Conservation (phyloP, 2,888 invertebrate genomes). For the Tenthredo scrophulariae region DNA sequence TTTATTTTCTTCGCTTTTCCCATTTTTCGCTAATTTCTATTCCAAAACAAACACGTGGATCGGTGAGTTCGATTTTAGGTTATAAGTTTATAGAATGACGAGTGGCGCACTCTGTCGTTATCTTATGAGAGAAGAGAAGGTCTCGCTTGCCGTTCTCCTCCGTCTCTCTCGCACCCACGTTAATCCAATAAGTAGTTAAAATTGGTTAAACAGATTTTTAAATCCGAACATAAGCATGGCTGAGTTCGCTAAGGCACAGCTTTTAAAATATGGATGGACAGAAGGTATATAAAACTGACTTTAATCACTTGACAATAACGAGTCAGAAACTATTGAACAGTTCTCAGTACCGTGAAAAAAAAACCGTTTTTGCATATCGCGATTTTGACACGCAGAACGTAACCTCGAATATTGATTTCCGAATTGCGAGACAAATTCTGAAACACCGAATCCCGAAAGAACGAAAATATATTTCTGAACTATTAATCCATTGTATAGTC, state of each 20-base stretch:
- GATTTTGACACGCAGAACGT: neutral
- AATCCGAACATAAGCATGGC: slow-evolving; percentile 62
- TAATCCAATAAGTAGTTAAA: neutral
- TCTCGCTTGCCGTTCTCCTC: neutral
- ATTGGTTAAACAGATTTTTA: neutral
- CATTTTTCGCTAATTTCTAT: slow-evolving; percentile 79
- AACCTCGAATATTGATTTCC: slow-evolving; percentile 40
- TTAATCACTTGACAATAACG: neutral
- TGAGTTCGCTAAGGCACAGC: slow-evolving; percentile 85
- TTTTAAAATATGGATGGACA: slow-evolving; percentile 89
- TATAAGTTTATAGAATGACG: neutral
- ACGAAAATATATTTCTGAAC: neutral
- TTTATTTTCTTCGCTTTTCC: slow-evolving; percentile 88
- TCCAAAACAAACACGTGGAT: slow-evolving; percentile 13
- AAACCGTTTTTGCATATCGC: neutral
- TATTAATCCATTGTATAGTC: neutral
- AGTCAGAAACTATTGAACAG: neutral
- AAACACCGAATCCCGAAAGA: neutral
- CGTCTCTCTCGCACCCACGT: neutral
- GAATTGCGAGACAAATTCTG: no score
- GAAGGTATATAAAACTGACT: slow-evolving; percentile 79
- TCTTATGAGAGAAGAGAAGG: neutral
- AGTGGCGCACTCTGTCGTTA: neutral
- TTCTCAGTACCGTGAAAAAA: neutral
- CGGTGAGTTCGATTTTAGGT: neutral